Percentiles rank a stretch among this genome's conserved stretches.
Conservation (phyloP, 2,888 invertebrate species). For the Melitaea athalia region DNA sequence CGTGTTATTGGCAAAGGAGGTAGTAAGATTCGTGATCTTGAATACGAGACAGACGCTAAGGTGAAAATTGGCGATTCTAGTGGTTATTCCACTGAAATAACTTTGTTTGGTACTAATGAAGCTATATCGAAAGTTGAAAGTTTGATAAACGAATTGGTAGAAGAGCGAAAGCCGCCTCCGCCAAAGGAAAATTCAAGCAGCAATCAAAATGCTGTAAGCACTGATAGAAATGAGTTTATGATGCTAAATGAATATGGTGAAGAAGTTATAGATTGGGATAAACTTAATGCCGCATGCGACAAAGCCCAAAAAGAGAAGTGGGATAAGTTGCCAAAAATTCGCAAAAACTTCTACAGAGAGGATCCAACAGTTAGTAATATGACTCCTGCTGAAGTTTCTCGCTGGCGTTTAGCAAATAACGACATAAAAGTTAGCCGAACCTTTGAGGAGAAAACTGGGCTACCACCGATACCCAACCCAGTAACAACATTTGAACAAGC, state of each 20-base stretch:
- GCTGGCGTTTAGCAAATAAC: slow-evolving; percentile 85
- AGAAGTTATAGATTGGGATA: slow-evolving; percentile 82
- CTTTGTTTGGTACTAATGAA: slow-evolving; percentile 75
- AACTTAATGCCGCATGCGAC: slow-evolving; percentile 80
- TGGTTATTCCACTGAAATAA: slow-evolving; percentile 65
- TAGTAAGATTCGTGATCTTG: slow-evolving; percentile 90
- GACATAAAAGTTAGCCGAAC: slow-evolving; percentile 88
- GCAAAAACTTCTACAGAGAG: slow-evolving; percentile 93
- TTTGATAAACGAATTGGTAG: slow-evolving; percentile 62
- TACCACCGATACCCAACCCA: slow-evolving; percentile 87
- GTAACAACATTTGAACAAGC: slow-evolving; percentile 91
- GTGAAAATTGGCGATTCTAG: slow-evolving; percentile 84
- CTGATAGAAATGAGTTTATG: slow-evolving; percentile 56
- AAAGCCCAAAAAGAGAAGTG: slow-evolving; percentile 82
- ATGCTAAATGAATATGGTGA: slow-evolving; percentile 59
- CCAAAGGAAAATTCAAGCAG: slow-evolving; percentile 41
- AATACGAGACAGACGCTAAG: slow-evolving; percentile 86
- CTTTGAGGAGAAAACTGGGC: slow-evolving; percentile 78
- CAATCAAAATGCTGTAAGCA: slow-evolving; percentile 39
- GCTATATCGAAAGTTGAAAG: slow-evolving; percentile 72
- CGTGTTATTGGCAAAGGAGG: slow-evolving; percentile 91
- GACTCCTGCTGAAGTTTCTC: slow-evolving; percentile 83
- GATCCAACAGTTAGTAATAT: slow-evolving; percentile 86
- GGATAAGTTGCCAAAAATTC: slow-evolving; percentile 85
- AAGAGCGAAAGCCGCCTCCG: slow-evolving; percentile 52